Evolutionary conservation across 2,888 invertebrate genomes (phyloP).

Genomic region (Baronia brevicornis): DNA sequence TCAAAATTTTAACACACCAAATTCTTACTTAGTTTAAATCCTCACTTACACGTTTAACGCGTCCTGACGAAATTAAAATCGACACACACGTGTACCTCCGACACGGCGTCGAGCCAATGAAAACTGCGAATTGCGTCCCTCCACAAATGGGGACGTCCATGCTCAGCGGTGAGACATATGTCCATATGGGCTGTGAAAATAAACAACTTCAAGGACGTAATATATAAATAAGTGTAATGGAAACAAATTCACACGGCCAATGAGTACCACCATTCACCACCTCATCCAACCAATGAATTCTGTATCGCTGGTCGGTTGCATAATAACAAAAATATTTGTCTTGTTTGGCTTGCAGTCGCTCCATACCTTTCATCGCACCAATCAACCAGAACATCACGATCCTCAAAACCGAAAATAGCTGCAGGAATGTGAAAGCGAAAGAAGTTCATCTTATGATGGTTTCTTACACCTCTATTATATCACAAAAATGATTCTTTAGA

Average conservation of each 20-base stretch:
- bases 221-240: constrained; percentile 24
- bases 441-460: constrained; percentile 14
- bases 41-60: too few relatives aligned
- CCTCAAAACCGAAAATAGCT: neutral
- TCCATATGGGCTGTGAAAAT: too few relatives aligned
- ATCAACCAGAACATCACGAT: constrained; percentile 17
- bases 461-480: constrained; percentile 5
- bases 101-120: too few relatives aligned
- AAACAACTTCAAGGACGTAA: neutral
- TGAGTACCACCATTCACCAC: constrained; percentile 53
- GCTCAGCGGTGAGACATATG: too few relatives aligned
- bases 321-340: constrained; percentile 49
- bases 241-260: constrained; percentile 34
- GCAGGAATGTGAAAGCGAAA: neutral
- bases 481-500: constrained; percentile 9
- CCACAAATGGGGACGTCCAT: too few relatives aligned
- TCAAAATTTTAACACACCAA: too few relatives aligned
- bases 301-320: constrained; percentile 37
- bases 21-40: too few relatives aligned
- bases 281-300: constrained; percentile 38
- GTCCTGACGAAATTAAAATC: too few relatives aligned
- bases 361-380: constrained; percentile 25
- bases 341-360: constrained; percentile 33
- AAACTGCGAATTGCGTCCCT: too few relatives aligned
- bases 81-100: too few relatives aligned